Conservation (phyloP, 1,140 invertebrate species). For the Kradibia gibbosae region DNA sequence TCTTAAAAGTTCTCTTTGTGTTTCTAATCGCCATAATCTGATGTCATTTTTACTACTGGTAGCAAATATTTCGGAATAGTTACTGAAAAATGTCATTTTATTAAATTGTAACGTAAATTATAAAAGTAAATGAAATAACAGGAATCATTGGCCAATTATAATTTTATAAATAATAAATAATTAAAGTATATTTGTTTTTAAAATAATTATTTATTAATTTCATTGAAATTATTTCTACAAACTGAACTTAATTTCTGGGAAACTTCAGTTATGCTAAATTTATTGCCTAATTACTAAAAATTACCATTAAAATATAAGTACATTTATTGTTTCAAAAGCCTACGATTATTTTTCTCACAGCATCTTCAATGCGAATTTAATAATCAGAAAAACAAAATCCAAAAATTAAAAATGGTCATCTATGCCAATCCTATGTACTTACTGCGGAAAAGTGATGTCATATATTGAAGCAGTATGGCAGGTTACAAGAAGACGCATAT, state of each 20-base stretch:
- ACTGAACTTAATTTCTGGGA: too few relatives aligned
- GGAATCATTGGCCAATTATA: too few relatives aligned
- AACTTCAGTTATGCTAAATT: too few relatives aligned
- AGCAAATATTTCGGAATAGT: slow-evolving; percentile 87
- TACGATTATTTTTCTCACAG: not conserved
- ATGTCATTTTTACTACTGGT: slow-evolving; percentile 88
- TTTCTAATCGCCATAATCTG: slow-evolving; percentile 85
- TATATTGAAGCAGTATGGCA: slow-evolving; percentile 87
- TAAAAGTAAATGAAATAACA: not conserved
- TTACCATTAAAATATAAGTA: too few relatives aligned
- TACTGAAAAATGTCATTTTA: slow-evolving; percentile 66
- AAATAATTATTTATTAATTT: too few relatives aligned
- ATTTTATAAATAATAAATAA: too few relatives aligned
- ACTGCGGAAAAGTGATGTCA: slow-evolving; percentile 88
- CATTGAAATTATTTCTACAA: too few relatives aligned
- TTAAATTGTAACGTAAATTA: not conserved
- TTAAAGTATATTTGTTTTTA: too few relatives aligned
- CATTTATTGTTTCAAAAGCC: too few relatives aligned
- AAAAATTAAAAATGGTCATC: not conserved
- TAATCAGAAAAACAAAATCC: not conserved
- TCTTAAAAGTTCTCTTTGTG: slow-evolving; percentile 84
- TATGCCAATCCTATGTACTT: slow-evolving; percentile 60
- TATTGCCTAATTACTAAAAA: too few relatives aligned
- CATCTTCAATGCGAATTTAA: too few relatives aligned
- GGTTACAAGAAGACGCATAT: slow-evolving; percentile 81